phyloP scores from a whole-genome alignment of 2,113 vertebrate genomes.

The Podiceps cristatus region DNA sequence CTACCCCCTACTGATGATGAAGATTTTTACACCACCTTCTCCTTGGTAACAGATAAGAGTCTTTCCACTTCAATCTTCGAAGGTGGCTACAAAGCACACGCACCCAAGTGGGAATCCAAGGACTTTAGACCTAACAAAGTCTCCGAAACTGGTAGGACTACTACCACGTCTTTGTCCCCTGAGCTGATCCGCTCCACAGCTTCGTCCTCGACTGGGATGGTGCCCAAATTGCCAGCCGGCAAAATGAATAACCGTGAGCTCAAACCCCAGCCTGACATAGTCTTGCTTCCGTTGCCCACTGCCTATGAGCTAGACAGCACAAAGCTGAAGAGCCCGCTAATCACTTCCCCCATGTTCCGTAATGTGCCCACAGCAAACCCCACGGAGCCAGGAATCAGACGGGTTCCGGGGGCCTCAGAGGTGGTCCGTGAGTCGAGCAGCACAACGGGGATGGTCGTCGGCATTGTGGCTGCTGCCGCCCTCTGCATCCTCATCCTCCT shows the following conservation, averaged over 20 bases:
- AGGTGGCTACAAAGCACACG: constrained; percentile 98
- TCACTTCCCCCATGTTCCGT: constrained; percentile 99
- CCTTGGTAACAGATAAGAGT: constrained; percentile 99
- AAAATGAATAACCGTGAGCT: constrained; percentile 98
- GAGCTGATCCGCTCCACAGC: constrained; percentile 97
- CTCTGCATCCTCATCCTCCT: constrained; percentile 99
- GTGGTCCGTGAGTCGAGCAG: constrained; percentile 99
- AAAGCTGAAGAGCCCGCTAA: constrained; percentile 97
- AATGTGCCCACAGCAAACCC: constrained; percentile 99
- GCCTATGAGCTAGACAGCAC: constrained; percentile 99
- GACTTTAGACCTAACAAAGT: constrained; percentile 99
- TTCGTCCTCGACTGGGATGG: constrained; percentile 92
- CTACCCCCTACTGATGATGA: constrained; percentile 99
- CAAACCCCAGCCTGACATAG: constrained; percentile 97
- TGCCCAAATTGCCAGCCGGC: constrained; percentile 94
- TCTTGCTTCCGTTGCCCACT: constrained; percentile 99
- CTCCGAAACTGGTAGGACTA: constrained; percentile 96
- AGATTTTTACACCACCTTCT: constrained; percentile 99
- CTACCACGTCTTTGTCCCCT: constrained; percentile 93
- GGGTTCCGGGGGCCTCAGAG: constrained; percentile 98
- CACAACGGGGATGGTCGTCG: constrained; percentile 99
- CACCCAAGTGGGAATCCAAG: constrained; percentile 98
- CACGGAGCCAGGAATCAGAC: constrained; percentile 98
- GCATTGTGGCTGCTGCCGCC: constrained; percentile 99
- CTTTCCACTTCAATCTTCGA: constrained; percentile 98